Evolutionary conservation across 2,113 vertebrate species (phyloP), one percentile per base, ranked within the genome.

Genomic region (Daubentonia madagascariensis): DNA sequence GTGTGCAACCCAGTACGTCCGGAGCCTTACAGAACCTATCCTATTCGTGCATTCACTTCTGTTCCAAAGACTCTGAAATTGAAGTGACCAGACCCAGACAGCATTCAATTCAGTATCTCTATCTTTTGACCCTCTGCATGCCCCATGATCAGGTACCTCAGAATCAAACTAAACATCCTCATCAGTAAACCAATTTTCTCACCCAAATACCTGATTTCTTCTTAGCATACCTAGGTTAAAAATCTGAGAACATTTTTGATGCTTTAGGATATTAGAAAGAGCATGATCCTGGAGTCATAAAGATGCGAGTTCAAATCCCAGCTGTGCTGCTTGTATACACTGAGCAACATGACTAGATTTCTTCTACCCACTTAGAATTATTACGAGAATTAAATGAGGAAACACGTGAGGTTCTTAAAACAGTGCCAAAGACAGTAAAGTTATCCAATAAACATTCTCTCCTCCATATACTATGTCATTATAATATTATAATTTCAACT

Each of bases 321-420:
- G 20, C 30, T 80, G 48, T 57, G 8, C 17, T 32, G 6, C 35
- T 70, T 48, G 8, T 54, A 7, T 8, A 10, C 3, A 8, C 5
- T 30, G 10, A 57, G 18, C 8, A 75, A 23, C 8, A 11, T 48
- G 40, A 70, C n/a, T 23, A 4, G n/a, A 72, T 78, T 54, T 73
- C 52, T 79, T 79, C 50, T 83, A 94, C 54, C 28, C 20, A 91
- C 81, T 83, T 79, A 83, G 18, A 70, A 92, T 11, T 63, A 8
- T 78, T 89, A 45, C 3, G 32, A 91, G 83, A 95, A 94, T 95
- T 93, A 89, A 95, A 85, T 89, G 73, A 96, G 37, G 67, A 59
- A 25, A 48, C 7, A 20, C 3, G 6, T 13, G 67, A 92, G 65
- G 23, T 32, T 94, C 14, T 93, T 68, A 40, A 75, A 85, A 65